Base-by-base conservation (phyloP, 2,888 invertebrate genomes). In the Oxyteleia sp. region DNA sequence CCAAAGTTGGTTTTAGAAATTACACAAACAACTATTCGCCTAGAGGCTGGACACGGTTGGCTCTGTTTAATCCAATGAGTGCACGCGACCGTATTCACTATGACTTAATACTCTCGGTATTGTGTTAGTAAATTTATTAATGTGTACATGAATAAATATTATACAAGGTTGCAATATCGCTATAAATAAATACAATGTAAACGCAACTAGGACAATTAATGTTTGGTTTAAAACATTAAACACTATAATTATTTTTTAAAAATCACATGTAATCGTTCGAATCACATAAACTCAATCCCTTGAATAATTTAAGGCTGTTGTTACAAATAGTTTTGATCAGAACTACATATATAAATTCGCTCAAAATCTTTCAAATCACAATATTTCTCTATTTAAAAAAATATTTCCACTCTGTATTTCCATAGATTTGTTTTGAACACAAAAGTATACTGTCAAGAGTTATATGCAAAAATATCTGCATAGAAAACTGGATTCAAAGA, bases 41-140 rank as follows among this genome's bases (percentile, higher is more conserved):
- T 59, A 23, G 49, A 79, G n/a, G 32, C 71, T 57, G 72, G 72
- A 71, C 72, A 80, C 29, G 64, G 45, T 59, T 72, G 57, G 41
- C 38, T 72, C 55, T 16, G 45, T 11, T 71, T 71, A 79, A 79
- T 79, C 71, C 64, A 59, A 64, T 59, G 43, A 63, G 55, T 2
- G 55, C 63, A 78, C 47, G 61, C 63, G 55, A 78, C 43, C 63
- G 63, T 63, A 45, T 68, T 51, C 61, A 29, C 51, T 51, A 20
- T 55, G 61, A 69, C 64, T 79, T 71, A 57, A 57, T 78, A 57
- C 64, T 71, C 49, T 20, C 35, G 43, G 16, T n/a, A 63, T 53
- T 63, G 61, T 63, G 20, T 16, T 15, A 57, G 16, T 20, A 59
- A 66, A 64, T 55, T n/a, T n/a, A n/a, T n/a, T n/a, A n/a, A n/a